phyloP scores from a whole-genome alignment of 1,140 invertebrate genomes.

The Apis dorsata region DNA sequence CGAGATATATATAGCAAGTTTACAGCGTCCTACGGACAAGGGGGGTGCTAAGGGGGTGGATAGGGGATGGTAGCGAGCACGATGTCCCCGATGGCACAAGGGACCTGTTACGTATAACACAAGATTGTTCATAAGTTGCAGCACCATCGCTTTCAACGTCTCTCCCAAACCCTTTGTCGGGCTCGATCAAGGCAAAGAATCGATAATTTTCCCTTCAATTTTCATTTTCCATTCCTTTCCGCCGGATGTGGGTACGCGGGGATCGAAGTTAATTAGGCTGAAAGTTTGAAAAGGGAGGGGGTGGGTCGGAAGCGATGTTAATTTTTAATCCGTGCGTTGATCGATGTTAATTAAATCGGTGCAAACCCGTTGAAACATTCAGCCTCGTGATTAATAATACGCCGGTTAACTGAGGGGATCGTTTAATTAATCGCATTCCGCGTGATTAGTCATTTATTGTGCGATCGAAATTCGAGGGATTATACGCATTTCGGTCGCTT shows the following conservation, averaged over 20 bases:
- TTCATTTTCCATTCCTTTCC: background rate
- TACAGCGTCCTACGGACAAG: constrained; percentile 10
- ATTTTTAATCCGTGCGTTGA: background rate
- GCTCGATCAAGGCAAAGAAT: background rate
- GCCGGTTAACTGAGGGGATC: background rate
- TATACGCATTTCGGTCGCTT: background rate
- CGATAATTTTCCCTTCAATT: background rate
- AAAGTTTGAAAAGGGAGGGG: background rate
- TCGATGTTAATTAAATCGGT: constrained; percentile 35
- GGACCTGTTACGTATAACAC: constrained; percentile 30
- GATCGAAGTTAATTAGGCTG: background rate
- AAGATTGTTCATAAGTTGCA: constrained; percentile 29
- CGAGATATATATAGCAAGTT: constrained; percentile 20
- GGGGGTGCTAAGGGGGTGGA: no score
- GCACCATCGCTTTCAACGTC: background rate
- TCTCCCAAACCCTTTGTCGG: background rate
- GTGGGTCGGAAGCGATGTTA: background rate
- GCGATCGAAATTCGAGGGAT: background rate
- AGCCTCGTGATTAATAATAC: constrained; percentile 8
- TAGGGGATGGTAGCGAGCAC: background rate
- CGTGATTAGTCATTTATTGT: constrained; percentile 28
- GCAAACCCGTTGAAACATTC: constrained; percentile 9
- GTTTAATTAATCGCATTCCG: constrained; percentile 21
- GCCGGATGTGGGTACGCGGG: fast-evolving
- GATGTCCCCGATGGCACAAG: constrained; percentile 10